phyloP scores from a whole-genome alignment of 2,113 vertebrate species.

The Neoarius graeffei region DNA sequence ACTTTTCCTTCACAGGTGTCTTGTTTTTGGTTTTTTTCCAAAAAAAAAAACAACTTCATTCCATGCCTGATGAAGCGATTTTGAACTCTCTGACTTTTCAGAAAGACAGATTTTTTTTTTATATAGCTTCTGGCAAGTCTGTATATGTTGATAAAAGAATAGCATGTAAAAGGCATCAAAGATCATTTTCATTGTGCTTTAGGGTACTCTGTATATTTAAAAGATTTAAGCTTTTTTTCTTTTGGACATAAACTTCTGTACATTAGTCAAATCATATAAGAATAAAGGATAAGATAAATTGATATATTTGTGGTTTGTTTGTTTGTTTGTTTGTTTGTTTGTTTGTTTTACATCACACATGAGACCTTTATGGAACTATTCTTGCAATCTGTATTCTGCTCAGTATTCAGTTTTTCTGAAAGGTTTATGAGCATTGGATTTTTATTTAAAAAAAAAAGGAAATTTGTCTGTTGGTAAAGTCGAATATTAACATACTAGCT shows the following conservation, averaged over 20 bases:
- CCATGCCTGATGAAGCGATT: not conserved
- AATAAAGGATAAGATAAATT: constrained; percentile 40
- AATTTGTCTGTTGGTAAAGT: no score
- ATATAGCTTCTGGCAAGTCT: constrained; percentile 8
- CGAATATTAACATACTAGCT: no score
- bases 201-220: constrained; percentile 53
- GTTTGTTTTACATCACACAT: no score
- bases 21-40: not conserved
- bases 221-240: constrained; percentile 25
- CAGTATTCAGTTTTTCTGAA: no score
- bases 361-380: no score
- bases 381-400: no score
- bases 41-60: not conserved
- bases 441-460: no score
- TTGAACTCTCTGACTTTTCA: not conserved
- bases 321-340: no score
- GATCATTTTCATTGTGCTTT: constrained; percentile 35
- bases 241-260: constrained; percentile 37
- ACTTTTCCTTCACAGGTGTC: constrained; percentile 24
- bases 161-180: constrained; percentile 30
- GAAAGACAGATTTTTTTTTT: not conserved
- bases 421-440: no score
- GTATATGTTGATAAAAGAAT: constrained; percentile 45
- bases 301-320: not conserved
- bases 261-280: constrained; percentile 42